These are phyloP conservation scores for Edolisoma coerulescens DNA, from an alignment of 2,113 vertebrate species.

Conservation along the genomic window DNA sequence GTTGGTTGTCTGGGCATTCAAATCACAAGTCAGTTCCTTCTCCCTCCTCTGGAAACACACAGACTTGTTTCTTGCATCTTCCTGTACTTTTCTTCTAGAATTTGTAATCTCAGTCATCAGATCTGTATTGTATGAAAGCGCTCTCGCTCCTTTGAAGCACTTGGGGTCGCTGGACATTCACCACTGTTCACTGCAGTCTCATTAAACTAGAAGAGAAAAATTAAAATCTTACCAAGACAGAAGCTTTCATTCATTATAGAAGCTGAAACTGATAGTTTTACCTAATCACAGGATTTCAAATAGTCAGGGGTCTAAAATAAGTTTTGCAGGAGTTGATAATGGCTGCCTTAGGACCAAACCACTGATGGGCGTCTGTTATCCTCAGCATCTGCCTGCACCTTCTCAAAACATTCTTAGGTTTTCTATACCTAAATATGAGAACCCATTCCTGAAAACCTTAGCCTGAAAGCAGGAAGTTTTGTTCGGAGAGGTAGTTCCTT, in stretches of 20 bases:
- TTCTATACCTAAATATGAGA: not conserved
- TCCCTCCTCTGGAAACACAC: not conserved
- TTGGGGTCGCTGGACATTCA: fast-evolving
- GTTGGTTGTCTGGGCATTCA: not conserved
- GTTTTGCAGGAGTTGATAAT: not conserved
- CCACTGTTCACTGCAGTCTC: not conserved
- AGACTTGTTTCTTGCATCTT: not conserved
- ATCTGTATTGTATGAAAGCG: fast-evolving
- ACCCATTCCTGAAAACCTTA: not conserved
- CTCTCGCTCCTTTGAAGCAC: not conserved
- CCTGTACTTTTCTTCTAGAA: not conserved
- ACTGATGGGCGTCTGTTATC: fast-evolving
- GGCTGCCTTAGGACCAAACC: not conserved
- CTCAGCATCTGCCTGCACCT: fast-evolving
- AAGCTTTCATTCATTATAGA: not conserved
- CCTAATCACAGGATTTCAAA: not conserved
- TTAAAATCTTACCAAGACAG: not conserved
- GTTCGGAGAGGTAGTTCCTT: not conserved
- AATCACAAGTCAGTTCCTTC: not conserved
- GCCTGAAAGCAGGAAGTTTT: not conserved
- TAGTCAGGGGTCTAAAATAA: not conserved
- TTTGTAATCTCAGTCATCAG: not conserved
- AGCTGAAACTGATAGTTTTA: not conserved
- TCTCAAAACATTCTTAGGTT: not conserved
- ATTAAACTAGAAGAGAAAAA: not conserved